Base-by-base conservation (phyloP, 2,113 vertebrate genomes). In the Gasterosteus aculeatus region DNA sequence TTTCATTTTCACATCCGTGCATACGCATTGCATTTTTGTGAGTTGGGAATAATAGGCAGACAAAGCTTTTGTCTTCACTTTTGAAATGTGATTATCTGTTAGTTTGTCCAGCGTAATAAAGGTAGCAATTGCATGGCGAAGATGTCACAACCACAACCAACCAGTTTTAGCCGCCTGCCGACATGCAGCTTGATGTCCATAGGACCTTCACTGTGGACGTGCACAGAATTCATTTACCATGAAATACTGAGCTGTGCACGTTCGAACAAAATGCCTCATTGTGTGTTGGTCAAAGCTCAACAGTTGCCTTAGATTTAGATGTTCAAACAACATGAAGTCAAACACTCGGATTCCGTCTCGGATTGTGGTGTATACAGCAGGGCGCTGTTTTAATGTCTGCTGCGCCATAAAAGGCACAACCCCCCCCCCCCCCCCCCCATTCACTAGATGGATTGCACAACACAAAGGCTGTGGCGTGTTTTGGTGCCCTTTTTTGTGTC, bases 381-480 rank as follows among this genome's bases (percentile, higher is more conserved):
- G 46, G 29, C 1, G 14, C 62, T 82, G 65, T 80, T 89, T 84
- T 81, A 82, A 85, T 83, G 77, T 72, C 82, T 76, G 67, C 71
- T 58, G 35, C 71, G 42, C 60, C 61, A 22, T 82, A 72, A 88
- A 57, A 89, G 74, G 75, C 78, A 69, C 69, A 91, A 67, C 69
- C 78, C 75, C 69, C 35, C 35, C 35, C 6, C 6, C 33, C 33
- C 33, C 33, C 2, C 33, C 33, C 3, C 33, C 79, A 84, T 87
- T 89, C 81, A 87, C 88, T 89, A 81, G 84, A 65, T 68, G 41
- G 69, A 81, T 86, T 85, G 74, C 85, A 64, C 72, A 88, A 83
- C 77, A 70, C 70, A 69, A 80, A 84, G 22, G 1, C 70, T 62
- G 75, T 61, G 68, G 65, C 47, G 42, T 53, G 31, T 80, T 86